A percentile compares a stretch with the other conserved stretches of the same genome.
These are phyloP conservation scores for Zhuqinia jingwanae DNA, from an alignment of 2,888 invertebrate genomes.

Conservation along the genomic window DNA sequence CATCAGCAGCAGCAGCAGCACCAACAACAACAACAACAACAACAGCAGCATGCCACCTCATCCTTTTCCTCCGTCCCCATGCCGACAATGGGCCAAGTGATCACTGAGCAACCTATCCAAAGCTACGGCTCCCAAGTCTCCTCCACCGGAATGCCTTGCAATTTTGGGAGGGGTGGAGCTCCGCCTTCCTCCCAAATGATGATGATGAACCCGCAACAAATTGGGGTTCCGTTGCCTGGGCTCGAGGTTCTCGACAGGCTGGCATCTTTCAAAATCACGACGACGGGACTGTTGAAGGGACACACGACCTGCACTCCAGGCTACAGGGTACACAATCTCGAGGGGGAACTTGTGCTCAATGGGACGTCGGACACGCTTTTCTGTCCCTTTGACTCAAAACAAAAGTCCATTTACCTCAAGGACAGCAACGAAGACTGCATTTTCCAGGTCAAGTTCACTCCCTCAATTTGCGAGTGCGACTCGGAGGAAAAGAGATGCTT, in stretches of 20 bases:
- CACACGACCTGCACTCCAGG: slow-evolving; percentile 78
- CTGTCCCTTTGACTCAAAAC: slow-evolving; percentile 79
- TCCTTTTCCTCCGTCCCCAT: slow-evolving; percentile 75
- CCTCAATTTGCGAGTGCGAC: slow-evolving; percentile 79
- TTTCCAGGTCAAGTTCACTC: slow-evolving; percentile 79
- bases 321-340: slow-evolving; percentile 78
- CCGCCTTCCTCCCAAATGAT: too few relatives aligned
- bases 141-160: slow-evolving; percentile 75
- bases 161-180: too few relatives aligned
- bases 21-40: too few relatives aligned
- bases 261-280: slow-evolving; percentile 78
- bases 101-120: slow-evolving; percentile 79
- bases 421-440: slow-evolving; percentile 79
- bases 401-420: slow-evolving; percentile 78
- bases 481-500: slow-evolving; percentile 79
- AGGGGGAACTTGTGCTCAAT: slow-evolving; percentile 78
- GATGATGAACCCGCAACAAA: slow-evolving; percentile 72
- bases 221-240: slow-evolving; percentile 79
- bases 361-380: slow-evolving; percentile 78
- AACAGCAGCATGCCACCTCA: too few relatives aligned
- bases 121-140: slow-evolving; percentile 78
- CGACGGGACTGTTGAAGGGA: slow-evolving; percentile 69
- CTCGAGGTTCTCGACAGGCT: slow-evolving; percentile 78
- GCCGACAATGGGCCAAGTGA: slow-evolving; percentile 74
- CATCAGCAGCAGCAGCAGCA: too few relatives aligned